Base-by-base conservation (phyloP, 2,797 vertebrate genomes). In the Dendrocincla tyrannina region DNA sequence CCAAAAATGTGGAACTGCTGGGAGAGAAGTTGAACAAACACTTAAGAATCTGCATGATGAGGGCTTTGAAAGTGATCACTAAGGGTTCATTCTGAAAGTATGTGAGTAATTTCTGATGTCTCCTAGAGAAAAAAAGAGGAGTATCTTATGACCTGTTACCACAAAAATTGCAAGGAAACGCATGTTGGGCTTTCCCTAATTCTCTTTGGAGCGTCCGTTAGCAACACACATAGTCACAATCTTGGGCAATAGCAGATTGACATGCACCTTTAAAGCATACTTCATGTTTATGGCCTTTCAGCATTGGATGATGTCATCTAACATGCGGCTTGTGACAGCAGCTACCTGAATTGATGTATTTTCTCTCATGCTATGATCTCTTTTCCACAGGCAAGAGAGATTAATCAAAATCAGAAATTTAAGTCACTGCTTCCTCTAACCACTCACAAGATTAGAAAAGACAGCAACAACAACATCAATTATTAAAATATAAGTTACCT, bases 401-500 rank as follows among this genome's bases (percentile, higher is more conserved):
- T 86, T 81, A 46, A 46, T 89, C 30, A 70, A 86, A 92, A 86
- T 81, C 25, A 64, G 58, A 89, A 81, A 81, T 56, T 80, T 78
- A 75, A 91, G 82, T 80, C 68, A 60, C 23, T 42, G 15, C 50
- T 93, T 37, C 44, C 73, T 73, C 46, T 75, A 95, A 78, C 39
- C 52, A 60, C 46, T 94, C 85, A 81, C 10, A 69, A 39, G 66
- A 73, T 73, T 85, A 74, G 82, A 89, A 87, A 95, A 92, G 52
- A 82, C 74, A 89, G 52, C 52, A 89, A 85, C 33, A 94, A 59
- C 88, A 23, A 60, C 56, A 80, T 92, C 41, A 82, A 35, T 92
- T 95, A 93, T 82, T 91, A 89, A 96, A 67, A 44, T 23, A 49
- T 59, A 79, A 86, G 91, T 95, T 90, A 84, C 66, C 25, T 68